Base-by-base conservation (phyloP, 2,113 vertebrate genomes). In the Ursus arctos region DNA sequence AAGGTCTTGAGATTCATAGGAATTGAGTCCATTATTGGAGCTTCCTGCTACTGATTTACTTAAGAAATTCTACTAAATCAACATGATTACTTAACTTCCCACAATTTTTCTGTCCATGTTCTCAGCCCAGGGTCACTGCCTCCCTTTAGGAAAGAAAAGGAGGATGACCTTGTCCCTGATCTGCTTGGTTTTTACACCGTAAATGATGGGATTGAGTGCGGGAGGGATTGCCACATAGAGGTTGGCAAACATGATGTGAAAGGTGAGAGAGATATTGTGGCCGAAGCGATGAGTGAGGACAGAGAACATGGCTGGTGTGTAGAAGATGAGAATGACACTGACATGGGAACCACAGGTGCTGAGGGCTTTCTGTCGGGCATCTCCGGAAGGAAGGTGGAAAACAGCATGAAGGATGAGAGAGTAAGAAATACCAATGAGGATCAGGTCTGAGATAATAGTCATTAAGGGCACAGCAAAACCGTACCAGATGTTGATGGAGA, bases 251-350 rank as follows among this genome's bases (percentile, higher is more conserved):
- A 51, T 0, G 59, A 98, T 9, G 5, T 95, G 96, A 9, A 98
- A 89, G 6, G 95, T 81, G 0, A 9, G 96, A 1, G 96, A 61
- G 55, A 98, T 71, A 43, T 28, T 87, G 61, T 65, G 96, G 6
- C 97, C 90, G 0, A 98, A 98, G 36, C 96, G 40, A 96, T 98
- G 98, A 79, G 97, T 96, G 88, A 98, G 65, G 0, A 88, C 96
- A 0, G 98, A 97, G 55, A 98, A 97, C 0, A 97, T 83, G 18
- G 98, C 88, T 49, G 98, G 97, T 94, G 97, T 79, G 0, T 98
- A 99, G 97, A 99, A 98, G 49, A 93, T 94, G 86, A 98, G 96
- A 74, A 98, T 98, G 36, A 94, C 65, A 0, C 98, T 97, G 76
- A 98, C 67, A 4, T 98, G 98, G 92, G 98, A 97, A 9, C 97